Evolutionary conservation across 1,140 invertebrate species (phyloP).

Genomic region (Drosophila chauvacae): DNA sequence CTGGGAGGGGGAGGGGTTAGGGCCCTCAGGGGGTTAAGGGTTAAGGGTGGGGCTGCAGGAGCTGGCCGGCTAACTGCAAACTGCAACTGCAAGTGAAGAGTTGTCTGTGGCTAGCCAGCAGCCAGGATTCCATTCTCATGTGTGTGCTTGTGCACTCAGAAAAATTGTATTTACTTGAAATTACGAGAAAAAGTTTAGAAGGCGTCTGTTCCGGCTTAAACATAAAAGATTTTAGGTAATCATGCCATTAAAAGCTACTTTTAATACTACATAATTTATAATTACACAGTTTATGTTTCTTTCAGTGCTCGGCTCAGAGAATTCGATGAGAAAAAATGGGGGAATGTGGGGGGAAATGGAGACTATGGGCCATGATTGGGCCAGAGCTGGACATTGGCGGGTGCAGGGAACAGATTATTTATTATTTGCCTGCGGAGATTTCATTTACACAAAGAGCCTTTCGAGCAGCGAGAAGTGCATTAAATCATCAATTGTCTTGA

Average conservation of each 20-base stretch:
- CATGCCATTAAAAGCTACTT: too few relatives aligned
- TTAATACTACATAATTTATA: too few relatives aligned
- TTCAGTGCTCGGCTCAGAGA: neutral
- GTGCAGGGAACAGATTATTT: constrained; percentile 35
- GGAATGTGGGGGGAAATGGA: neutral
- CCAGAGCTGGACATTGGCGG: neutral
- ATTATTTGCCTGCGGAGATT: constrained; percentile 59
- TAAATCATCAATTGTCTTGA: constrained; percentile 42
- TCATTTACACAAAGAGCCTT: constrained; percentile 44
- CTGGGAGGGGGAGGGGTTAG: neutral
- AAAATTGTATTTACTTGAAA: neutral
- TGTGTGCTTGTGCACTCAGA: constrained; percentile 19
- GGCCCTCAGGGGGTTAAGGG: neutral
- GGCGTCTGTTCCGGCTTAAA: too few relatives aligned
- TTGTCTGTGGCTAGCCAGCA: constrained; percentile 71
- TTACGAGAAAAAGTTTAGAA: too few relatives aligned
- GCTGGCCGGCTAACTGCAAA: constrained; percentile 63
- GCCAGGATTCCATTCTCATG: constrained; percentile 42
- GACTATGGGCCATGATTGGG: neutral
- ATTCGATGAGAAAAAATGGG: neutral
- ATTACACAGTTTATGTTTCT: neutral
- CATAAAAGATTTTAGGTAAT: too few relatives aligned
- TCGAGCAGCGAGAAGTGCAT: constrained; percentile 41
- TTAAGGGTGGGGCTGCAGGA: constrained; percentile 1
- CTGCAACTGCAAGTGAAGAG: constrained; percentile 80